Evolutionary conservation across 2,888 invertebrate genomes (phyloP), one percentile per base, ranked within the genome.

Genomic region (Chalcosyrphus nemorum): DNA sequence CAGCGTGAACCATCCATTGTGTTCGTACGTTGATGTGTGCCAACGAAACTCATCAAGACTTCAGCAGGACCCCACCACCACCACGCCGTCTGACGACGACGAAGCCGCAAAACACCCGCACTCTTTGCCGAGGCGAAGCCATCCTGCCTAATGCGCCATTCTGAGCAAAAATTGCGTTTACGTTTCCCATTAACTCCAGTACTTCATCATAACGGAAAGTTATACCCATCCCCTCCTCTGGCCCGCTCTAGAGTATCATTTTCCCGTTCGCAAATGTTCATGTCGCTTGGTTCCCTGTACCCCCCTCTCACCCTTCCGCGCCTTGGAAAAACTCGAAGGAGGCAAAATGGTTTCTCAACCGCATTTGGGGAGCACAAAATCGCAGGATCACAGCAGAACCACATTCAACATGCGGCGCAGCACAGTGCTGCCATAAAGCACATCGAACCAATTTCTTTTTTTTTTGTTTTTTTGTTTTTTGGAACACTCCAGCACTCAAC

Each of bases 101-200:
- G 52, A 81, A 75, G 70, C 80, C 84, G 38, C 84, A 80, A 84
- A n/a, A 80, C 75, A 65, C 57, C 43, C 61, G 71, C 50, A n/a
- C n/a, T n/a, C n/a, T 43, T 50, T 50, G 27, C 13, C 70, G 54
- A 29, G 45, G 65, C 47, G 63, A 75, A 65, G 29, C 63, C 72
- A 66, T 52, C 52, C 41, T 59, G 47, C 82, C 77, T 84, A 84
- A 75, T 84, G 80, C 80, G 80, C 70, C 70, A 80, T 84, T 74
- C 74, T 70, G 70, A 27, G 84, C 80, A 84, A 80, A 84, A 84
- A 84, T 84, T 84, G 84, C 84, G 84, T 84, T 84, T 86, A 75
- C 82, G 68, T 81, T 86, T 82, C 74, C 86, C 86, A 86, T 86
- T 86, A 86, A 86, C 82, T 78, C 81, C 70, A 75, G 82, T 82